These are phyloP conservation scores for Drosophila bipectinata DNA, from an alignment of 1,140 invertebrate species.

Conservation along the genomic window DNA sequence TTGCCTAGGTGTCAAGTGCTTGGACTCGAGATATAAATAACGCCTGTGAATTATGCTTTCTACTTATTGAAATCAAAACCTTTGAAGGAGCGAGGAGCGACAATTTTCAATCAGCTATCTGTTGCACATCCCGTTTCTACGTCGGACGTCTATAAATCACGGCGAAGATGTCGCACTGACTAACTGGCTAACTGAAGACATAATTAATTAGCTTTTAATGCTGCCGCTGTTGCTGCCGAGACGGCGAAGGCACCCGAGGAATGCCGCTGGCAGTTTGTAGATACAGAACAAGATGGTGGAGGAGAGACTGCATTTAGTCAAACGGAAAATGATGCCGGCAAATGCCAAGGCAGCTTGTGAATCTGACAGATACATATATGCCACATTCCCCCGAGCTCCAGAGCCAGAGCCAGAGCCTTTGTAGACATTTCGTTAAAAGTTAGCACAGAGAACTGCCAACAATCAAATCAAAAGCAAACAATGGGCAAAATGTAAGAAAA, in stretches of 20 bases:
- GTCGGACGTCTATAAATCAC: conserved; percentile 57
- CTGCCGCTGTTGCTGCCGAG: conserved; percentile 14
- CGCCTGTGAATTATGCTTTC: conserved; percentile 74
- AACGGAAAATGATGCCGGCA: conserved; percentile 76
- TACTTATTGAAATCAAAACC: conserved; percentile 69
- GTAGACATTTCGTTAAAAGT: conserved; percentile 83
- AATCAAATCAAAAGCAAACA: conserved; percentile 83
- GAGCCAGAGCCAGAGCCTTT: conserved; percentile 66
- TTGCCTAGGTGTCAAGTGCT: conserved; percentile 70
- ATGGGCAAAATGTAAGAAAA: conserved; percentile 82
- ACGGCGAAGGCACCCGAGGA: conserved; percentile 26
- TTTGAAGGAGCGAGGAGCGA: conserved; percentile 38
- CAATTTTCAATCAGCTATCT: conserved; percentile 70
- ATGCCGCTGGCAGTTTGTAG: conserved; percentile 37
- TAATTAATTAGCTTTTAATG: conserved; percentile 83
- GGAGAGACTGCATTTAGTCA: conserved; percentile 74
- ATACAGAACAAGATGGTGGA: neutral
- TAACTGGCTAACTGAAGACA: conserved; percentile 68
- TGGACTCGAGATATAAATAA: conserved; percentile 14
- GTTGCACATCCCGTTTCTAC: conserved; percentile 19
- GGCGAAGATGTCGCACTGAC: conserved; percentile 51
- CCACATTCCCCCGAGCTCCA: conserved; percentile 8
- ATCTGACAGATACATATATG: conserved; percentile 59
- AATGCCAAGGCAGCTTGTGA: conserved; percentile 53
- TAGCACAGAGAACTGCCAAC: conserved; percentile 72